Evolutionary conservation across 1,140 invertebrate species (phyloP).

Genomic region (Apis dorsata): DNA sequence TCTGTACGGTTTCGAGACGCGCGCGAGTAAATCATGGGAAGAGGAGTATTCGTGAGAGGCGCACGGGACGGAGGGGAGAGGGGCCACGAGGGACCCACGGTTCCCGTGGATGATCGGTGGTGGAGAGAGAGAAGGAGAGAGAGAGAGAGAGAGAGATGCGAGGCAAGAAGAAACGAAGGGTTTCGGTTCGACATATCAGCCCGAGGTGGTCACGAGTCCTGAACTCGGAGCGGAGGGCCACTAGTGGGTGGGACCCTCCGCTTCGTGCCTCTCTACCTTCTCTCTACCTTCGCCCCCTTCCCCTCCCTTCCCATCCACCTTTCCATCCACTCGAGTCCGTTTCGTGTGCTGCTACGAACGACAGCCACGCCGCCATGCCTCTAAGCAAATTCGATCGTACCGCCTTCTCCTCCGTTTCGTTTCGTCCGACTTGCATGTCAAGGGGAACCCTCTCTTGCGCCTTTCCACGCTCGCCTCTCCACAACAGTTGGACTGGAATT

Average conservation of each 20-base stretch:
- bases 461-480: no score
- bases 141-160: slow-evolving; percentile 62
- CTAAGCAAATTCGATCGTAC: slow-evolving; percentile 27
- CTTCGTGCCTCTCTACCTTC: slow-evolving; percentile 66
- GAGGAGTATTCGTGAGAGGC: slow-evolving; percentile 76
- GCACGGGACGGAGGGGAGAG: slow-evolving; percentile 54
- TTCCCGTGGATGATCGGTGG: slow-evolving; percentile 60
- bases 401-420: slow-evolving; percentile 22
- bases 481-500: no score
- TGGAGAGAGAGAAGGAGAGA: slow-evolving; percentile 44
- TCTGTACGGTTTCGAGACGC: slow-evolving; percentile 60
- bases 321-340: slow-evolving; percentile 24
- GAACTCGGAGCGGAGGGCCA: slow-evolving; percentile 64
- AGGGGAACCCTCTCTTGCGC: background rate
- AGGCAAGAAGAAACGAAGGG: slow-evolving; percentile 65
- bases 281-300: slow-evolving; percentile 52
- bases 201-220: slow-evolving; percentile 79
- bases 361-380: slow-evolving; percentile 40
- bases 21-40: slow-evolving; percentile 77
- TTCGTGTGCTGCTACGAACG: slow-evolving; percentile 43
- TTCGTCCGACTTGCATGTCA: background rate
- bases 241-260: slow-evolving; percentile 77
- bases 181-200: slow-evolving; percentile 79
- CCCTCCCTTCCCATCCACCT: background rate
- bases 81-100: slow-evolving; percentile 33